Percentiles rank a stretch among this genome's conserved stretches.
Evolutionary conservation across 2,888 invertebrate genomes (phyloP).

Genomic region (Melanargia galathea): DNA sequence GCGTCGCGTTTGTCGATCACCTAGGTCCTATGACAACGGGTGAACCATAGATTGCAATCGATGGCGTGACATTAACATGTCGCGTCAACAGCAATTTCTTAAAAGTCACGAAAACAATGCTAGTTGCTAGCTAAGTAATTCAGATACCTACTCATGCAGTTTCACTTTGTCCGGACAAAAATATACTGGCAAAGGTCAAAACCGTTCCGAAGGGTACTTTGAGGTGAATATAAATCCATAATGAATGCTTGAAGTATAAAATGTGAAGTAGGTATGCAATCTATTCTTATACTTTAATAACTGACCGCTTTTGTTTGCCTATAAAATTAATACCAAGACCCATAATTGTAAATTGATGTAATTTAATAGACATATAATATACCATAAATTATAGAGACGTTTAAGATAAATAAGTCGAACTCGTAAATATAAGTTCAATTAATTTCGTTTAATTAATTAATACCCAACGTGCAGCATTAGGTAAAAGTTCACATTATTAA

Average conservation of each 20-base stretch:
- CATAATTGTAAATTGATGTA: no score
- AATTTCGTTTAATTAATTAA: no score
- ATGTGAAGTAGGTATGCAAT: not conserved
- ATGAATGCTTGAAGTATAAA: not conserved
- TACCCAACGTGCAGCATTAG: no score
- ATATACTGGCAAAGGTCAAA: slow-evolving; percentile 16
- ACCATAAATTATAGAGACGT: not conserved
- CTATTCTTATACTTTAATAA: slow-evolving; percentile 8
- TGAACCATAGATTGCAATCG: no score
- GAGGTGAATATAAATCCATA: not conserved
- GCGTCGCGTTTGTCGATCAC: no score
- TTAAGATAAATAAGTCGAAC: not conserved
- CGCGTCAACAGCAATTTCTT: no score
- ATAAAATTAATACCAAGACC: no score
- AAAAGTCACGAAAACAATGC: slow-evolving; percentile 1
- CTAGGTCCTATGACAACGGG: no score
- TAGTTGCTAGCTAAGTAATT: not conserved
- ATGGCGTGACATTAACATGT: no score
- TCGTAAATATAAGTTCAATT: not conserved
- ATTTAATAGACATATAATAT: not conserved
- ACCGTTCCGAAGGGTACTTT: slow-evolving; percentile 11
- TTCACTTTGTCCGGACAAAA: slow-evolving; percentile 16
- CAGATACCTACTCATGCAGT: slow-evolving; percentile 9
- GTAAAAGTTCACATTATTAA: no score
- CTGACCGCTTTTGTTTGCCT: no score